Conservation (phyloP, 1,140 invertebrate genomes). For the Amphibalanus amphitrite region DNA sequence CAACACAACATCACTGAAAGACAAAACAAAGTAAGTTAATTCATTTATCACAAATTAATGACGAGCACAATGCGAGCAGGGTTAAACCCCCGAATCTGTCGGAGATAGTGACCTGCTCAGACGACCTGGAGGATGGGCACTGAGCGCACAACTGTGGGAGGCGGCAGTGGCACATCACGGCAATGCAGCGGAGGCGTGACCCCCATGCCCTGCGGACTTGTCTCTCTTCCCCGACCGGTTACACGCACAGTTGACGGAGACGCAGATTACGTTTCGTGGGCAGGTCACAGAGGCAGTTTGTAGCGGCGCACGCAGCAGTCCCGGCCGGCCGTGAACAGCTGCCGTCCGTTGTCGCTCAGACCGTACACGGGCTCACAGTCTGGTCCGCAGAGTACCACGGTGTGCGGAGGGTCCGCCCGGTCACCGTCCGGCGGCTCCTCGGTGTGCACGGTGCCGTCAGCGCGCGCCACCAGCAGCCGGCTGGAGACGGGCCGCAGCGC, state of each 20-base stretch:
- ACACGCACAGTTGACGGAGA: background rate
- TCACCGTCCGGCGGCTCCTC: slow-evolving; percentile 27
- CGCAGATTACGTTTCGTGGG: no score
- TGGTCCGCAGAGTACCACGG: slow-evolving; percentile 39
- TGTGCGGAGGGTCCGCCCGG: slow-evolving; percentile 25
- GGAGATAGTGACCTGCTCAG: no score
- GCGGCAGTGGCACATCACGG: background rate
- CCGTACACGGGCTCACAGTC: slow-evolving; percentile 46
- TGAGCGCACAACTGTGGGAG: no score
- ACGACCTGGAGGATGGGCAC: no score
- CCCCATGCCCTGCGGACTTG: no score
- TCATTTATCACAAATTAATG: no score
- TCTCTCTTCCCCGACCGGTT: no score
- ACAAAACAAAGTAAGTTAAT: no score
- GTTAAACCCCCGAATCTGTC: no score
- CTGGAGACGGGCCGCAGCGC: slow-evolving; percentile 28
- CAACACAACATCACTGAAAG: no score
- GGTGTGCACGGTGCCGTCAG: slow-evolving; percentile 40
- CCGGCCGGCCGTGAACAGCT: slow-evolving; percentile 36
- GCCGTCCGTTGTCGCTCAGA: slow-evolving; percentile 32
- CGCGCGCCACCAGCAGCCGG: slow-evolving; percentile 31
- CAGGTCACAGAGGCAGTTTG: slow-evolving; percentile 9
- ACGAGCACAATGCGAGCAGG: no score
- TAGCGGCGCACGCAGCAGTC: slow-evolving; percentile 39
- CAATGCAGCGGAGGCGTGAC: background rate